phyloP scores from a whole-genome alignment of 2,113 vertebrate species.

The Dicrurus megarhynchus region DNA sequence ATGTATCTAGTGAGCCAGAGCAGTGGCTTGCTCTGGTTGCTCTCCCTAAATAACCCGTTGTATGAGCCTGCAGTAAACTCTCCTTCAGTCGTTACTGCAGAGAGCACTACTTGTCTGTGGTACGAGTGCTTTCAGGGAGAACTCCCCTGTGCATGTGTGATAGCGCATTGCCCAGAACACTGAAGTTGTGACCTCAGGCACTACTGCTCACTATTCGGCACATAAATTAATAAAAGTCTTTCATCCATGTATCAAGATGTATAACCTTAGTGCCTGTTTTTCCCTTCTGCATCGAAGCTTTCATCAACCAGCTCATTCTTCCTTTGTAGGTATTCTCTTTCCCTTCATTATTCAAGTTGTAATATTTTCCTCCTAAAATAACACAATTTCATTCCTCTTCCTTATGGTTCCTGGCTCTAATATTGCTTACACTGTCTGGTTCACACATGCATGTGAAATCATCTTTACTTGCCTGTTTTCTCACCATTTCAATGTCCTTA shows the following conservation, averaged over 20 bases:
- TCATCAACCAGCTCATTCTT: not conserved
- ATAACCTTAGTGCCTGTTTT: not conserved
- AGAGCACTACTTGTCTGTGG: fast-evolving
- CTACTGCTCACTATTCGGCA: not conserved
- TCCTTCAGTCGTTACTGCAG: not conserved
- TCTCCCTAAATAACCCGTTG: fast-evolving
- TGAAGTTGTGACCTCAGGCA: not conserved
- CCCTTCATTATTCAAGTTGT: not conserved
- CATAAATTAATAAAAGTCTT: not conserved
- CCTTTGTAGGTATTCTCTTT: not conserved
- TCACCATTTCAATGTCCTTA: not conserved
- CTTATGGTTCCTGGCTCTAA: not conserved
- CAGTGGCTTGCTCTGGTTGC: not conserved
- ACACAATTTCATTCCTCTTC: not conserved
- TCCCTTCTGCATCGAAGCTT: not conserved
- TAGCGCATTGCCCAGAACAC: not conserved
- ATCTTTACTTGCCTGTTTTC: not conserved
- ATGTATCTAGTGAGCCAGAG: not conserved
- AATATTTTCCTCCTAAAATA: not conserved
- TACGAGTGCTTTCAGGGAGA: not conserved
- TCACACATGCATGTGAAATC: not conserved
- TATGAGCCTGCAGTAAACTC: not conserved
- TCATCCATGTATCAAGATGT: fast-evolving
- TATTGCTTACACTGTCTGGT: not conserved
- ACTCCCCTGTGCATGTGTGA: no score